Conservation (phyloP, 2,113 vertebrate genomes). For the Macaca fascicularis region T2T-MFA8v1.1 NC_088376.1:51104001-51104500, state of each 20-base stretch:
- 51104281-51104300: background rate
- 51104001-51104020: conserved; percentile 30
- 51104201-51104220: background rate
- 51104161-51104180: background rate
- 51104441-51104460: background rate
- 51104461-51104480: background rate
- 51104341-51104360: background rate
- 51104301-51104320: background rate
- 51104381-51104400: background rate
- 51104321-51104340: background rate
- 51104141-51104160: background rate
- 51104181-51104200: background rate
- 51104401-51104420: background rate
- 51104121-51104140: background rate
- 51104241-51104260: background rate
- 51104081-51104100: background rate
- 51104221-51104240: background rate
- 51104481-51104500: background rate
- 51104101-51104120: background rate
- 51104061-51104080: background rate
- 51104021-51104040: conserved; percentile 32
- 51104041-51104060: conserved; percentile 43
- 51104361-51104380: background rate
- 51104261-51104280: background rate
- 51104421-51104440: background rate